phyloP scores from a whole-genome alignment of 2,888 invertebrate species.

The Calliopum simillimum region DNA sequence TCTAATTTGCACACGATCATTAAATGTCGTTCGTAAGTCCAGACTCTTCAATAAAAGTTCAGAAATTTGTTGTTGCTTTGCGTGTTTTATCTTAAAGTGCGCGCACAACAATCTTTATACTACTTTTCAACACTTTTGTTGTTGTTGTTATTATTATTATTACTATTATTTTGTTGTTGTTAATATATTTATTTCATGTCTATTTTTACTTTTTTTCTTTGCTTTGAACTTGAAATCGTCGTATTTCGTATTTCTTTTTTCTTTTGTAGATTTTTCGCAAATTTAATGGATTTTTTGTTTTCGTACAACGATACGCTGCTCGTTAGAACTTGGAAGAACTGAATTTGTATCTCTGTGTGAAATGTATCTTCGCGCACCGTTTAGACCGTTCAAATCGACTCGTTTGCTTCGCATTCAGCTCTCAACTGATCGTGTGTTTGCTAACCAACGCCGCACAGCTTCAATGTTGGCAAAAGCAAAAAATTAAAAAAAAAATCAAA shows the following conservation, averaged over 20 bases:
- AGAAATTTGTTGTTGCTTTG: neutral
- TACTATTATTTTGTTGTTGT: neutral
- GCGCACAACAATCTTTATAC: neutral
- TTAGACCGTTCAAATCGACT: constrained; percentile 29
- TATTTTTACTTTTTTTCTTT: constrained; percentile 1
- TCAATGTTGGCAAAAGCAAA: constrained; percentile 24
- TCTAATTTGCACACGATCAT: no score
- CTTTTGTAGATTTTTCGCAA: neutral
- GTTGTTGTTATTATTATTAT: no score
- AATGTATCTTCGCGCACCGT: constrained; percentile 8
- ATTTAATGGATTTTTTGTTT: constrained; percentile 6
- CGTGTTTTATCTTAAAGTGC: constrained; percentile 1
- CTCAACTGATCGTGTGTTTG: constrained; percentile 46
- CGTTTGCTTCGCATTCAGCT: constrained; percentile 48
- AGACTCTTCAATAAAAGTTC: no score
- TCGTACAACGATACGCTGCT: constrained; percentile 9
- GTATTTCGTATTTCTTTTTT: neutral
- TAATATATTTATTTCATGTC: neutral
- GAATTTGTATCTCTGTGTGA: neutral
- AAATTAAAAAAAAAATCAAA: no score
- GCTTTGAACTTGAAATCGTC: constrained; percentile 22
- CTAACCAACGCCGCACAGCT: constrained; percentile 3
- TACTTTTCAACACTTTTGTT: no score
- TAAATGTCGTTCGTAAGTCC: no score
- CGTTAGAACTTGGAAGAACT: constrained; percentile 24